A percentile compares a stretch with the other conserved stretches of the same genome.
phyloP scores from a whole-genome alignment of 2,888 invertebrate genomes.

The Protodeltote pygarga region DNA sequence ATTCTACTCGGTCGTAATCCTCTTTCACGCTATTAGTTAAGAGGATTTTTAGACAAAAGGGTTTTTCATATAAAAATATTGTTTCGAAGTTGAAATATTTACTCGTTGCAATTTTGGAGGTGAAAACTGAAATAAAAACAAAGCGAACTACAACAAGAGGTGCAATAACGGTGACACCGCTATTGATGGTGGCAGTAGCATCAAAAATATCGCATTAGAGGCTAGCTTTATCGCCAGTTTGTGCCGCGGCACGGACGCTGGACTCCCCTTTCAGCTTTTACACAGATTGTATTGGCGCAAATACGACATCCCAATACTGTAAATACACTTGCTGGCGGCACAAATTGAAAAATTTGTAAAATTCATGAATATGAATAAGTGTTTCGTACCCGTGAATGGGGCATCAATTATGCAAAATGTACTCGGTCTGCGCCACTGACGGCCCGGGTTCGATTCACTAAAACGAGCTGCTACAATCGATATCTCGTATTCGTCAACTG shows the following conservation, averaged over 20 bases:
- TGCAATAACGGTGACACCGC: constrained; percentile 52
- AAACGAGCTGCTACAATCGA: constrained; percentile 52
- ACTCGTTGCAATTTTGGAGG: constrained; percentile 33
- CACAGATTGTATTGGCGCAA: constrained; percentile 79
- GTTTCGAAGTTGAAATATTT: constrained; percentile 22
- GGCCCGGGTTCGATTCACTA: constrained; percentile 61
- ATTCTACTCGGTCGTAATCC: constrained; percentile 55
- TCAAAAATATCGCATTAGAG: constrained; percentile 75
- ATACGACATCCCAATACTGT: constrained; percentile 74
- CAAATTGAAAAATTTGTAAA: constrained; percentile 84
- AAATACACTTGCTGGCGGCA: constrained; percentile 77
- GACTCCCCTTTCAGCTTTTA: constrained; percentile 71
- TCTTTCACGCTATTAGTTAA: constrained; percentile 54
- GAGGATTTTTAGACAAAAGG: constrained; percentile 44
- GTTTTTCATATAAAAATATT: constrained; percentile 27
- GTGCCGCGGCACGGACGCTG: constrained; percentile 53
- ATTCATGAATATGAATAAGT: constrained; percentile 86
- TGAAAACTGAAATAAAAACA: constrained; percentile 44
- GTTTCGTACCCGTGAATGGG: constrained; percentile 79
- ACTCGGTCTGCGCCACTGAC: constrained; percentile 58
- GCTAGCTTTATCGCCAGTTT: constrained; percentile 65
- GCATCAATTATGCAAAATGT: constrained; percentile 85
- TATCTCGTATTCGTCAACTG: constrained; percentile 56
- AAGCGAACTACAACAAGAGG: constrained; percentile 27
- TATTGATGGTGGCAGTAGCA: constrained; percentile 61